These are phyloP conservation scores for Hydrotaea cyrtoneurina DNA, from an alignment of 2,888 invertebrate genomes.

Conservation along the genomic window DNA sequence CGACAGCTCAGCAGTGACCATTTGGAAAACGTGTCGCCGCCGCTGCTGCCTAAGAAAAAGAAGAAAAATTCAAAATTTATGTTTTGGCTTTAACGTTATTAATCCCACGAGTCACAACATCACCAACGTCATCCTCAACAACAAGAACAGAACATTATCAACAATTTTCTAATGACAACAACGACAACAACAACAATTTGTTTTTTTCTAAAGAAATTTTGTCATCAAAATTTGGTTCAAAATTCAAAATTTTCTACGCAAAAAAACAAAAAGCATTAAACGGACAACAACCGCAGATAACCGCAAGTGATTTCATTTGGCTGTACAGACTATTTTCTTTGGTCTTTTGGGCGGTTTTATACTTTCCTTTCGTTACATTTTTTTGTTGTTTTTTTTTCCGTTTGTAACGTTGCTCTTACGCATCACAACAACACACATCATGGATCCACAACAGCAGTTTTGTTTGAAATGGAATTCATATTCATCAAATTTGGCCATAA, in stretches of 20 bases:
- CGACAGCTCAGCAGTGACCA: conserved; percentile 24
- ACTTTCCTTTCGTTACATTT: not conserved
- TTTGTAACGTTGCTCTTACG: not conserved
- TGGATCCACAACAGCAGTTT: conserved; percentile 97
- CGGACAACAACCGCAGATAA: not conserved
- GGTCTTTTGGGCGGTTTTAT: not conserved
- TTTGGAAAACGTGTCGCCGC: conserved; percentile 56
- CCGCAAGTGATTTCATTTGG: conserved; percentile 16
- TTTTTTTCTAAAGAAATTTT: conserved; percentile 68
- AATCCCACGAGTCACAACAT: conserved; percentile 58
- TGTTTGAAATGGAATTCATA: conserved; percentile 98
- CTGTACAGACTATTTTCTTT: not conserved
- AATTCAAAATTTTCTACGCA: conserved; percentile 45
- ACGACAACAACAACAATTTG: conserved; percentile 36
- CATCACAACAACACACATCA: conserved; percentile 74
- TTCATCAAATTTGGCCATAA: conserved; percentile 94
- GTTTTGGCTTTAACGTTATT: conserved; percentile 64
- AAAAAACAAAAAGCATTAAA: conserved; percentile 64
- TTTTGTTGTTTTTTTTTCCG: conserved; percentile 36
- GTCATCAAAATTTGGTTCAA: conserved; percentile 53
- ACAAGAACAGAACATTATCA: conserved; percentile 19
- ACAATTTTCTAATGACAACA: conserved; percentile 27
- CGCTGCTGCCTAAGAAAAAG: conserved; percentile 57
- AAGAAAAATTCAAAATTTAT: conserved; percentile 67
- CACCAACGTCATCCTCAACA: conserved; percentile 14